phyloP scores from a whole-genome alignment of 1,140 invertebrate species.

The Lordiphosa stackelbergi region DNA sequence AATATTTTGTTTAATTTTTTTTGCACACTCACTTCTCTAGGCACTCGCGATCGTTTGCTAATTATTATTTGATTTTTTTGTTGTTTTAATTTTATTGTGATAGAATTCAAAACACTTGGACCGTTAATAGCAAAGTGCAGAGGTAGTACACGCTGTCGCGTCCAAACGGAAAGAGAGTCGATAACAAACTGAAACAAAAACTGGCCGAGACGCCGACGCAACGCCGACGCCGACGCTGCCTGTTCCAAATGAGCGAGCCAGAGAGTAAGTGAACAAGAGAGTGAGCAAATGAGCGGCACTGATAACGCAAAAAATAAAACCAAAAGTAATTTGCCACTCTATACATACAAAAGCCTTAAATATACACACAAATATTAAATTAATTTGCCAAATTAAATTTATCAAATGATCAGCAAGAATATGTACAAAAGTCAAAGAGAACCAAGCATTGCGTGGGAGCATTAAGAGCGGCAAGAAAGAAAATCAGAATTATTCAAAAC shows the following conservation, averaged over 20 bases:
- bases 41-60: slow-evolving; percentile 41
- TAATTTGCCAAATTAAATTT: slow-evolving; percentile 27
- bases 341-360: slow-evolving; percentile 2
- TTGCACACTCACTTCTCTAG: slow-evolving; percentile 37
- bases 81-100: slow-evolving; percentile 19
- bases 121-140: slow-evolving; percentile 19
- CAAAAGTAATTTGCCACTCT: slow-evolving; percentile 50
- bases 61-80: slow-evolving; percentile 24
- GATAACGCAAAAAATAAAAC: slow-evolving; percentile 62
- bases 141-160: slow-evolving; percentile 25
- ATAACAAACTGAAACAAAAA: slow-evolving; percentile 44
- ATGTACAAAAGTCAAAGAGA: slow-evolving; percentile 11
- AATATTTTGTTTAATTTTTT: slow-evolving; percentile 8
- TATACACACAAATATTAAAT: background rate
- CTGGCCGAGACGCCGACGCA: slow-evolving; percentile 23
- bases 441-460: slow-evolving; percentile 35
- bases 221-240: slow-evolving; percentile 14
- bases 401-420: background rate
- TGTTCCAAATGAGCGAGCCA: slow-evolving; percentile 8
- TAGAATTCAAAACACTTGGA: slow-evolving; percentile 45
- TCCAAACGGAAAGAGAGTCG: slow-evolving; percentile 61
- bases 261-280: slow-evolving; percentile 33
- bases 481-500: slow-evolving; percentile 65
- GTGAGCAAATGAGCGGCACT: slow-evolving; percentile 31
- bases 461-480: slow-evolving; percentile 26